Evolutionary conservation across 64 coral and sea anemone species (phyloP), one percentile per base, ranked within the genome.

Genomic region (Porites lutea): DNA sequence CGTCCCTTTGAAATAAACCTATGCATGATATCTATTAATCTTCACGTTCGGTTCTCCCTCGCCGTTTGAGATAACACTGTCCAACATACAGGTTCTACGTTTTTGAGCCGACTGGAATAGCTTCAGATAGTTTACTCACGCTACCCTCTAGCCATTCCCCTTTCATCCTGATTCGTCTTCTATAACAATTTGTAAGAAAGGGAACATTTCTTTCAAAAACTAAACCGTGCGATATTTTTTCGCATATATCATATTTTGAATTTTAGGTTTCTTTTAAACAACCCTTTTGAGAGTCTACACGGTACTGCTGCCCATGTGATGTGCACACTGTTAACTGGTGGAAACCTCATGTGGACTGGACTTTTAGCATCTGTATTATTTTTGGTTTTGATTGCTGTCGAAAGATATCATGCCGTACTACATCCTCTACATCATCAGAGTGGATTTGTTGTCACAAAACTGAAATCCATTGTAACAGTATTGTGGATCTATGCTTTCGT

Each of bases 321-420:
- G 16, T 92, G 90, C 82, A 75, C 45, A 23, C 23, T 92, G 48
- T 19, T 92, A 2, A 85, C 90, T 12, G 71, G 90, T 50, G 79
- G 70, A 44, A 13, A 23, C 4, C 47, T 92, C 4, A 92, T 92
- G 71, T 86, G 90, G 80, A 48, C 49, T 2, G 90, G 90, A 2
- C 59, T 82, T 50, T 46, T 82, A 57, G 90, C 81, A 16, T 92
- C 90, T 16, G 90, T 91, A 9, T 72, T 91, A 27, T 83, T 80
- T 3, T 68, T 91, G 13, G 55, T 91, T 54, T 73, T 91, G 45
- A 81, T 91, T 53, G 89, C 89, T n/a, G 68, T 86, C 2, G 90
- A 92, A 21, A 68, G 90, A 27, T 92, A 84, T 44, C 37, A 71
- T 57, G 79, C 90, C 6, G 90, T 92, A 13, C n/a, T 92, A 13